phyloP scores from a whole-genome alignment of 2,797 vertebrate genomes.

The Scolopax bukidnonensis region DNA sequence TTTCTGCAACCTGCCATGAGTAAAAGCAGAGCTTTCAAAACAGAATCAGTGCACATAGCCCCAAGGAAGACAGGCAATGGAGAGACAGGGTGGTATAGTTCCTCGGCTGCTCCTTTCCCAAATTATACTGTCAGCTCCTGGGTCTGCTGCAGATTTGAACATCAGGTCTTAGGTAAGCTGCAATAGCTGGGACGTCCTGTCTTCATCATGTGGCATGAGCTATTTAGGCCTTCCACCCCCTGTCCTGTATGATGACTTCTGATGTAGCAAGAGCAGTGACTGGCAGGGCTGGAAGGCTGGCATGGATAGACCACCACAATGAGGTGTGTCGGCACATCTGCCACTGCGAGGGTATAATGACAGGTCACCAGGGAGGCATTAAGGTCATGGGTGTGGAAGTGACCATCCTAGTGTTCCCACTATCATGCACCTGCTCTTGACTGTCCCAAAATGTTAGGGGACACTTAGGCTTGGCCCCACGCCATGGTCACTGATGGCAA shows the following conservation, averaged over 20 bases:
- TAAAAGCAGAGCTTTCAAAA: not conserved
- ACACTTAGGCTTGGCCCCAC: not conserved
- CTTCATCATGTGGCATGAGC: rapidly evolving
- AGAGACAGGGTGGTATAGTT: not conserved
- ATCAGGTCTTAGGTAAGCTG: not conserved
- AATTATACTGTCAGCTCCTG: not conserved
- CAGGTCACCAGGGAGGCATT: not conserved
- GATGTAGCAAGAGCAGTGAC: not conserved
- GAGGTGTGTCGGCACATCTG: not conserved
- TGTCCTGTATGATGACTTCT: not conserved
- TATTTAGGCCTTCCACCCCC: not conserved
- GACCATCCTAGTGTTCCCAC: not conserved
- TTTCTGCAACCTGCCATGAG: not conserved
- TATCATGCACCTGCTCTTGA: not conserved
- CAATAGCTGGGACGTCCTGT: not conserved
- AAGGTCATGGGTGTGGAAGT: not conserved
- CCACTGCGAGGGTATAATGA: not conserved
- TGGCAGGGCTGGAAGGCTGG: not conserved
- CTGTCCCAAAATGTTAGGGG: not conserved
- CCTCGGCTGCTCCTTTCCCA: not conserved
- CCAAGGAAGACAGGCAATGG: not conserved
- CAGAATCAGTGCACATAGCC: not conserved
- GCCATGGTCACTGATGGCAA: not conserved
- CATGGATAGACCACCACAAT: not conserved
- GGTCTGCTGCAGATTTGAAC: not conserved